Conservation (phyloP, 2,888 invertebrate species). For the Dendrolimus pini region DNA sequence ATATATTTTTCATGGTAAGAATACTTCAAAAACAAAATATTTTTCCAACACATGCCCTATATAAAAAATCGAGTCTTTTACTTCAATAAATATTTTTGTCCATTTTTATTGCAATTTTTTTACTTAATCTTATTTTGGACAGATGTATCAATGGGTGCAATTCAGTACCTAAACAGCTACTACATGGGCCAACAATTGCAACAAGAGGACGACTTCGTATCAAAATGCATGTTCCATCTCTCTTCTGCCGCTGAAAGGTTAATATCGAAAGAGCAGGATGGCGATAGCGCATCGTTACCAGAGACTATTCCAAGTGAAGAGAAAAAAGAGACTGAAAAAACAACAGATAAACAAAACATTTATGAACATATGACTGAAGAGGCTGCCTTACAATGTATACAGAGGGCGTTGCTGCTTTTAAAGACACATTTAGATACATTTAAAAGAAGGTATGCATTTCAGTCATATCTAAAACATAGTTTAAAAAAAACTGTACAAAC, state of each 20-base stretch:
- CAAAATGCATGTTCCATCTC: slow-evolving; percentile 94
- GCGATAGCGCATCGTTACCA: slow-evolving; percentile 27
- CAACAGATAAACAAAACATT: slow-evolving; percentile 58
- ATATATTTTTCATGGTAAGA: too few species aligned
- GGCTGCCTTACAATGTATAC: slow-evolving; percentile 90
- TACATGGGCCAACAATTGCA: slow-evolving; percentile 95
- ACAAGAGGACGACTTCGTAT: slow-evolving; percentile 94
- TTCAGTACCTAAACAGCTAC: slow-evolving; percentile 94
- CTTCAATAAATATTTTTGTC: too few species aligned
- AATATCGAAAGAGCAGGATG: slow-evolving; percentile 49
- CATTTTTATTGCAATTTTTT: too few species aligned
- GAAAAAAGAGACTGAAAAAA: slow-evolving; percentile 41
- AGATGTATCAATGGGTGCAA: slow-evolving; percentile 96
- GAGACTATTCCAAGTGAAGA: slow-evolving; percentile 27
- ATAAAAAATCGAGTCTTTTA: too few species aligned
- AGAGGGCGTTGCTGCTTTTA: slow-evolving; percentile 89
- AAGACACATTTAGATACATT: slow-evolving; percentile 97
- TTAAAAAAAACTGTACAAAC: too few species aligned
- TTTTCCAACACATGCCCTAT: too few species aligned
- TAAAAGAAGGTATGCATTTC: slow-evolving; percentile 78
- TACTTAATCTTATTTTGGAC: slow-evolving; percentile 9
- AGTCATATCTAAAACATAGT: neutral
- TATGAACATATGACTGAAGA: slow-evolving; percentile 80
- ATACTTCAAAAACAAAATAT: too few species aligned
- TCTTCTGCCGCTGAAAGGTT: slow-evolving; percentile 88